phyloP scores from a whole-genome alignment of 2,888 invertebrate genomes.

The Orchestes rusci region DNA sequence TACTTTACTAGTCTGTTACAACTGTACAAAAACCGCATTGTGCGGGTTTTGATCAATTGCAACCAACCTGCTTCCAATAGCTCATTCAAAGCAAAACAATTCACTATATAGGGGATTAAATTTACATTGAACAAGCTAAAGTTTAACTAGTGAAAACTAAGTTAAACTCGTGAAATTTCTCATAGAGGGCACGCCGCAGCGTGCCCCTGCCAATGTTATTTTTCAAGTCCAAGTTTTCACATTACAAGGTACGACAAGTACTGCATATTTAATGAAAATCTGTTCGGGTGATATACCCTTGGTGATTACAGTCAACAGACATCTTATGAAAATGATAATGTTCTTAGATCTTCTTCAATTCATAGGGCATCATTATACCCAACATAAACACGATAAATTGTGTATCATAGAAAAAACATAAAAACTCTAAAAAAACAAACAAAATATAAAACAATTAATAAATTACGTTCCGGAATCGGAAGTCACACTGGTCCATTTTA shows the following conservation, averaged over 20 bases:
- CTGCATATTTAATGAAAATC: conserved; percentile 6
- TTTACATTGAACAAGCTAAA: conserved; percentile 14
- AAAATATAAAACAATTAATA: conserved; percentile 23
- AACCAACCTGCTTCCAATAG: too few relatives aligned
- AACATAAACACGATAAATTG: conserved; percentile 1
- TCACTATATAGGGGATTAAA: too few relatives aligned
- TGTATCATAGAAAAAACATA: conserved; percentile 11
- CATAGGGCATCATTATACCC: too few relatives aligned
- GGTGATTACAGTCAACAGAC: too few relatives aligned
- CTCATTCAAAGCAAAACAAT: too few relatives aligned
- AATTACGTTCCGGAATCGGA: conserved; percentile 18
- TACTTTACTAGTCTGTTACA: conserved; percentile 21
- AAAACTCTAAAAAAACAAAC: conserved; percentile 23
- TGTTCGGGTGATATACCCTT: neutral
- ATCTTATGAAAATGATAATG: too few relatives aligned
- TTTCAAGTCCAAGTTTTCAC: conserved; percentile 11
- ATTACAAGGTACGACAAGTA: conserved; percentile 20
- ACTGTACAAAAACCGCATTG: too few relatives aligned
- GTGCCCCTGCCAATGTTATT: too few relatives aligned
- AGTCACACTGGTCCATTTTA: conserved; percentile 23
- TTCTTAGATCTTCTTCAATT: too few relatives aligned
- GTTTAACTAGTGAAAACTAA: conserved; percentile 21
- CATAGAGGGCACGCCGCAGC: too few relatives aligned
- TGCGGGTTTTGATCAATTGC: too few relatives aligned
- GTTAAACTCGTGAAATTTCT: conserved; percentile 20